phyloP scores from a whole-genome alignment of 2,888 invertebrate genomes.

The Aspidiotus destructor region DNA sequence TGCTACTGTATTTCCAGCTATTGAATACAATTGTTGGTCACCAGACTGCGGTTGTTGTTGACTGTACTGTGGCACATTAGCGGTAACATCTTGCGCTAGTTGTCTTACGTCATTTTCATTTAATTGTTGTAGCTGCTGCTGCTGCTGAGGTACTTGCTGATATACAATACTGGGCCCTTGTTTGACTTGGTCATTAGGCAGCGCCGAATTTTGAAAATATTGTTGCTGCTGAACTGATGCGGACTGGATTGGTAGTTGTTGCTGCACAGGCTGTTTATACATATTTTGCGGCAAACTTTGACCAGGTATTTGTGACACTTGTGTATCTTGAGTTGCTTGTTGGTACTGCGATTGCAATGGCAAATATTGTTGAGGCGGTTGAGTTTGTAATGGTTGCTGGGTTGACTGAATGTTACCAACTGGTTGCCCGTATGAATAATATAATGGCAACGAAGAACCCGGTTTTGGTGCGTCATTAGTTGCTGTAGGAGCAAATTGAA shows the following conservation, averaged over 20 bases:
- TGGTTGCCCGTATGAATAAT: not conserved
- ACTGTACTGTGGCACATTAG: conserved; percentile 39
- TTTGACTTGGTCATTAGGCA: too few relatives aligned
- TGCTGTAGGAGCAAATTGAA: conserved; percentile 5
- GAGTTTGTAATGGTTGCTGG: conserved; percentile 2
- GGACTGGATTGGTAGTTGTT: not conserved
- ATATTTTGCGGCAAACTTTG: not conserved
- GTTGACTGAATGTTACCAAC: not conserved
- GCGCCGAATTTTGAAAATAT: conserved; percentile 8
- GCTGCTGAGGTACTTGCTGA: conserved; percentile 19
- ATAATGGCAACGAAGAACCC: not conserved
- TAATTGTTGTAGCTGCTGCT: conserved; percentile 37
- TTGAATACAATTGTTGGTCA: conserved; percentile 37
- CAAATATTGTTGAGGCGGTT: conserved; percentile 11
- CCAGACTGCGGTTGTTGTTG: conserved; percentile 28
- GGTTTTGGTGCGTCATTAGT: not conserved
- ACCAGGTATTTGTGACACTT: not conserved
- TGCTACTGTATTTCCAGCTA: too few relatives aligned
- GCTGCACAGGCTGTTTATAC: not conserved
- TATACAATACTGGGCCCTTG: too few relatives aligned
- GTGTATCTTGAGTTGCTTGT: conserved; percentile 2
- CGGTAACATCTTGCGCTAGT: too few relatives aligned
- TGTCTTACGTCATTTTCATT: too few relatives aligned
- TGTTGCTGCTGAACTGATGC: conserved; percentile 33
- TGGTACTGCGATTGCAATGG: conserved; percentile 18